phyloP scores from a whole-genome alignment of 2,797 vertebrate species.

The Pteronotus mesoamericanus region DNA sequence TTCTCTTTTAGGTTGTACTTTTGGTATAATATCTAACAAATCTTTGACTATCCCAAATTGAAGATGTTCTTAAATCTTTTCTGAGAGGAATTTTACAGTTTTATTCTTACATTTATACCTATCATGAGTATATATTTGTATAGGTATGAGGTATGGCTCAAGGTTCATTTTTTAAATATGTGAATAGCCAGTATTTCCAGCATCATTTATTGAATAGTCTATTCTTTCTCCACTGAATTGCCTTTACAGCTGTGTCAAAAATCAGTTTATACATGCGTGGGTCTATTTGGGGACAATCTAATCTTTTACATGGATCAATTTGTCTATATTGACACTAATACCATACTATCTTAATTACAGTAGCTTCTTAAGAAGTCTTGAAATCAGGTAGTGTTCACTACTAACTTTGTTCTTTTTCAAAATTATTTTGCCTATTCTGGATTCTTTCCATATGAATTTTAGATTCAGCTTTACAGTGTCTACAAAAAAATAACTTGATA shows the following conservation, averaged over 20 bases:
- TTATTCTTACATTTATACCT: neutral
- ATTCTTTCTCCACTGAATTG: neutral
- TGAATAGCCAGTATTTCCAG: neutral
- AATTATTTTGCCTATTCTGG: too few relatives aligned
- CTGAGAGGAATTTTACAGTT: neutral
- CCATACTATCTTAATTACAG: neutral
- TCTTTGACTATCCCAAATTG: neutral
- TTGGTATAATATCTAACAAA: neutral
- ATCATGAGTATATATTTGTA: neutral
- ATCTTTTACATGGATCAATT: neutral
- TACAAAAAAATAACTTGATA: neutral
- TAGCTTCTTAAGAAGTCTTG: neutral
- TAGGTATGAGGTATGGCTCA: neutral
- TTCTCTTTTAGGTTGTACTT: neutral
- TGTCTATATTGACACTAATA: neutral
- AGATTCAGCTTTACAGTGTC: neutral
- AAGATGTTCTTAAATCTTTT: neutral
- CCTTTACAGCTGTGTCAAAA: too few relatives aligned
- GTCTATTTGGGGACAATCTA: neutral
- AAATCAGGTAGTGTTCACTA: neutral
- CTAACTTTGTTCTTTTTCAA: neutral
- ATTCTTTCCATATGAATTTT: neutral
- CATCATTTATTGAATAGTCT: neutral
- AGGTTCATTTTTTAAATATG: neutral
- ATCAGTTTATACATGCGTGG: neutral